A percentile compares a stretch with the other conserved stretches of the same genome.
Conservation (phyloP, 2,888 invertebrate genomes). For the Caradrina kadenii region DNA sequence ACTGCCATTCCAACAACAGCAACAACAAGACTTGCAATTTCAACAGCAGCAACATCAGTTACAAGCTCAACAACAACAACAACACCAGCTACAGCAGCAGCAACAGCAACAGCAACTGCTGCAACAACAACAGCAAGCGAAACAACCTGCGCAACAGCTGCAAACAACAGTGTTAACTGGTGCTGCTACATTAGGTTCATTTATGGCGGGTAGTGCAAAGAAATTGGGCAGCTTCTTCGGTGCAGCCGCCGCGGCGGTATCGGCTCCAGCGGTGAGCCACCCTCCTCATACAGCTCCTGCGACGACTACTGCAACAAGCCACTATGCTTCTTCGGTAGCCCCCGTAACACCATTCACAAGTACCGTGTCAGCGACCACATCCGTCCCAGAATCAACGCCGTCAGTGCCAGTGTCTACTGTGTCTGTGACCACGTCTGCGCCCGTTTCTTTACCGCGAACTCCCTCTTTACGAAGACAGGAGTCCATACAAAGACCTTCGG, state of each 20-base stretch:
- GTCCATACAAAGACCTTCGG: slow-evolving; percentile 88
- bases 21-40: slow-evolving; percentile 63
- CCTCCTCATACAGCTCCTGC: slow-evolving; percentile 68
- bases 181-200: slow-evolving; percentile 86
- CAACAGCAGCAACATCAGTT: slow-evolving; percentile 65
- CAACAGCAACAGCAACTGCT: slow-evolving; percentile 76
- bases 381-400: slow-evolving; percentile 84
- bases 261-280: slow-evolving; percentile 77
- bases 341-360: slow-evolving; percentile 81
- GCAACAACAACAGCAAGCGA: slow-evolving; percentile 80
- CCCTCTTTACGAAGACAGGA: slow-evolving; percentile 87
- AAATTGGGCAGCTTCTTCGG: slow-evolving; percentile 88
- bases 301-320: slow-evolving; percentile 71
- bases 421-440: slow-evolving; percentile 80
- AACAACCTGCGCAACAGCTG: slow-evolving; percentile 82
- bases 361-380: slow-evolving; percentile 79
- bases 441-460: slow-evolving; percentile 82
- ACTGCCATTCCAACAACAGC: slow-evolving; percentile 67
- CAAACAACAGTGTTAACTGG: slow-evolving; percentile 85
- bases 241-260: slow-evolving; percentile 86
- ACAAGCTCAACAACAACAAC: slow-evolving; percentile 65
- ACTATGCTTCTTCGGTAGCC: slow-evolving; percentile 75
- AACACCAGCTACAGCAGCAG: slow-evolving; percentile 71
- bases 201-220: slow-evolving; percentile 88
- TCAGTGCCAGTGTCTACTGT: slow-evolving; percentile 80